phyloP scores from a whole-genome alignment of 2,888 invertebrate genomes.

The Gryllus longicercus region DNA sequence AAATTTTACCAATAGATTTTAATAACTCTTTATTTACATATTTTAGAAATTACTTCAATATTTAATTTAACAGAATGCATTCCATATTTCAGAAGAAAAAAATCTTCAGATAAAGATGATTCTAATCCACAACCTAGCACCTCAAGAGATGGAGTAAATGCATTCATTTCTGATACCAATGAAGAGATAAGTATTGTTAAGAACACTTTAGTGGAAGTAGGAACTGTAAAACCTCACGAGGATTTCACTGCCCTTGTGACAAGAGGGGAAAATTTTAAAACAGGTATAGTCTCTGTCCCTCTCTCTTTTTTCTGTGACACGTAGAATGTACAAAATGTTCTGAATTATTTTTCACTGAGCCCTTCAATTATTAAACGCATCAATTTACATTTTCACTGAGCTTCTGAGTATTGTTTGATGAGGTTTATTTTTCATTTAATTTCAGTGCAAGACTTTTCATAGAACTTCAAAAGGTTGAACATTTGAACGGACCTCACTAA shows the following conservation, averaged over 20 bases:
- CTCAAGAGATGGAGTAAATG: neutral
- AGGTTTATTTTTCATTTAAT: neutral
- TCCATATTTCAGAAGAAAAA: too few relatives aligned
- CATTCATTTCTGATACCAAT: constrained; percentile 47
- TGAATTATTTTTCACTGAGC: too few relatives aligned
- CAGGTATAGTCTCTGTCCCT: neutral
- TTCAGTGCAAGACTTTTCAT: too few relatives aligned
- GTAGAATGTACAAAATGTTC: neutral
- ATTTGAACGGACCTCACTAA: too few relatives aligned
- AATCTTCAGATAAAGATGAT: too few relatives aligned
- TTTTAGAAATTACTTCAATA: too few relatives aligned
- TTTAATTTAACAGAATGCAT: too few relatives aligned
- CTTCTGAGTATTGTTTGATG: neutral
- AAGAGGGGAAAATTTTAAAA: constrained; percentile 43
- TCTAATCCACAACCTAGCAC: neutral
- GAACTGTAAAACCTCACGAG: constrained; percentile 58
- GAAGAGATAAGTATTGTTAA: constrained; percentile 38
- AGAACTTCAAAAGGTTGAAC: too few relatives aligned
- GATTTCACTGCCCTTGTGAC: constrained; percentile 56
- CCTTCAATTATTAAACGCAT: too few relatives aligned
- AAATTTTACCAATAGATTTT: too few relatives aligned
- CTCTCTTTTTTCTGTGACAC: neutral
- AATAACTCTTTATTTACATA: too few relatives aligned
- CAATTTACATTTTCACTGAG: neutral
- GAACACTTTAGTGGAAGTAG: constrained; percentile 47